A percentile compares a stretch with the other conserved stretches of the same genome.
Conservation (phyloP, 2,113 vertebrate species). For the Electrona antarctica region DNA sequence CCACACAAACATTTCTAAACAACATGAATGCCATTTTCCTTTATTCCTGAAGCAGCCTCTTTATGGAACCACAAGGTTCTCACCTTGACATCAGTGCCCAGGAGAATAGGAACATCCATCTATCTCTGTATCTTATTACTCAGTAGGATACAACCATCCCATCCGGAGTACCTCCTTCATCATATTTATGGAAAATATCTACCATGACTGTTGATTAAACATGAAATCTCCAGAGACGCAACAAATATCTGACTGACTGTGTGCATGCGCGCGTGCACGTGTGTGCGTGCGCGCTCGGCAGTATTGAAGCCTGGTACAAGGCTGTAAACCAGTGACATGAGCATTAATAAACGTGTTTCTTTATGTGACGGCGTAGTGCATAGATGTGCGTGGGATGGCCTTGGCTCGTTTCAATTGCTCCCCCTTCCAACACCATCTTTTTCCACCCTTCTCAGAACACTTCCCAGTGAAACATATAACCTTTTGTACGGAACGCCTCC, state of each 20-base stretch:
- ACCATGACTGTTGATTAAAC: slow-evolving; percentile 43
- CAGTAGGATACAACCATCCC: slow-evolving; percentile 34
- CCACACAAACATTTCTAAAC: neutral
- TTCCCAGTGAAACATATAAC: neutral
- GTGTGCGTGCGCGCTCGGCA: neutral
- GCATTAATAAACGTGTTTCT: neutral
- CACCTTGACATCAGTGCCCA: slow-evolving; percentile 13
- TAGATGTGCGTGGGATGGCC: neutral
- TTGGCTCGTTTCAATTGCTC: neutral
- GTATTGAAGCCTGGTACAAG: neutral
- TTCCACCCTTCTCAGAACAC: neutral
- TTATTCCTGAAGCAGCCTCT: slow-evolving; percentile 20
- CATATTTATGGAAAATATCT: slow-evolving; percentile 38
- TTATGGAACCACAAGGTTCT: neutral
- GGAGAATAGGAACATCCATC: slow-evolving; percentile 28
- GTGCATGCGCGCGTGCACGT: neutral
- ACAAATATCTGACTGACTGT: neutral
- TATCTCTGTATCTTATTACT: slow-evolving; percentile 44
- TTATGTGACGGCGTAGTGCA: neutral
- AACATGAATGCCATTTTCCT: slow-evolving; percentile 19
- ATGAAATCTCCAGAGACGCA: slow-evolving; percentile 26
- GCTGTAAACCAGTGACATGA: neutral
- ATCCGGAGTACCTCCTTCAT: slow-evolving; percentile 21
- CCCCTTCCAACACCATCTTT: neutral
- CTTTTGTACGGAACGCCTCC: neutral